A percentile compares a stretch with the other conserved stretches of the same genome.
Conservation (phyloP, 2,113 vertebrate genomes). For the Phocoena sinus region DNA sequence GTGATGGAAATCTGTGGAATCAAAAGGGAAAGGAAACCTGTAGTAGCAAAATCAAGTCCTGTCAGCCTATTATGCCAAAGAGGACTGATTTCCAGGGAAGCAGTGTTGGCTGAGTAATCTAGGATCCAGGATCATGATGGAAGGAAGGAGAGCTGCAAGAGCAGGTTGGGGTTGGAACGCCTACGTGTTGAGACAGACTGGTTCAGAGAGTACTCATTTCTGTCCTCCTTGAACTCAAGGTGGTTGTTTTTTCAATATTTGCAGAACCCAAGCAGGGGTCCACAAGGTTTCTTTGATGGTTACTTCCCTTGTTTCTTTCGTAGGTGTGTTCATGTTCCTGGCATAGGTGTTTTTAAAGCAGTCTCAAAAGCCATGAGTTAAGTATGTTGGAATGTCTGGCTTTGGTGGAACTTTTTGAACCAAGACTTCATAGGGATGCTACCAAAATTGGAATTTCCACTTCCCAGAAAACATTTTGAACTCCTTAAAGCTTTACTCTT, state of each 20-base stretch:
- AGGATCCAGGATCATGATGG: not conserved
- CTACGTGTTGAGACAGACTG: not conserved
- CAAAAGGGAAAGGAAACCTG: not conserved
- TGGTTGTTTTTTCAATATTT: not conserved
- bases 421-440: not conserved
- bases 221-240: not conserved
- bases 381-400: conserved; percentile 67
- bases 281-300: conserved; percentile 15
- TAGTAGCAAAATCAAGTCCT: not conserved
- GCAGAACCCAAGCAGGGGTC: not conserved
- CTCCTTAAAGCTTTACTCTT: not conserved
- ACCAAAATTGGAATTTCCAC: conserved; percentile 55
- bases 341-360: conserved; percentile 50
- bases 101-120: not conserved
- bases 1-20: not conserved
- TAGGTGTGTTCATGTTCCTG: conserved; percentile 35
- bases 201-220: not conserved
- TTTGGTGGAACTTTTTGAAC: conserved; percentile 52
- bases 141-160: not conserved
- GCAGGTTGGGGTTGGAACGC: not conserved
- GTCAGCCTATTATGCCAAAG: not conserved
- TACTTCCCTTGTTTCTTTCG: conserved; percentile 24
- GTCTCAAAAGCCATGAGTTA: conserved; percentile 44
- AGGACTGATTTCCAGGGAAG: not conserved
- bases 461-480: conserved; percentile 27